Conservation (phyloP, 1,140 invertebrate species). For the Philaenus spumarius region DNA sequence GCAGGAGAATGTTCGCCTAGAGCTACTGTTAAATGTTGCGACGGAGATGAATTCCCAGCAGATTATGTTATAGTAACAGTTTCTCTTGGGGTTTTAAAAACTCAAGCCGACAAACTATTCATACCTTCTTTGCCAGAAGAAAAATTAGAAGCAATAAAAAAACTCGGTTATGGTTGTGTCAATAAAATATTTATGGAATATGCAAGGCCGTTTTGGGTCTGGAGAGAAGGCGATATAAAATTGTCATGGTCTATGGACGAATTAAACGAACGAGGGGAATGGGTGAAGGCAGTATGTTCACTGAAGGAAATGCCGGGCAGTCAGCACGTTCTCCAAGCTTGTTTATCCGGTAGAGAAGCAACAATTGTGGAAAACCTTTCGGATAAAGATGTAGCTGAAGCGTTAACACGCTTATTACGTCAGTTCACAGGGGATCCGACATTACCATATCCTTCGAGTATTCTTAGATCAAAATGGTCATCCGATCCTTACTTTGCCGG, state of each 20-base stretch:
- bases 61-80: conserved; percentile 78
- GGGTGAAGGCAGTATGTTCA: conserved; percentile 58
- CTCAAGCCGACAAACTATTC: conserved; percentile 63
- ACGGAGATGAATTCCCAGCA: conserved; percentile 58
- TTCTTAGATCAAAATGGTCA: conserved; percentile 62
- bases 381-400: conserved; percentile 40
- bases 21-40: conserved; percentile 21
- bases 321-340: conserved; percentile 55
- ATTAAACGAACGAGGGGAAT: conserved; percentile 48
- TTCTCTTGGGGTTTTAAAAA: conserved; percentile 77
- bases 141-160: conserved; percentile 68
- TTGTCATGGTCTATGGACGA: conserved; percentile 46
- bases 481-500: conserved; percentile 63
- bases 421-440: not conserved
- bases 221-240: conserved; percentile 41
- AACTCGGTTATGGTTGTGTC: conserved; percentile 56
- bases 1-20: conserved; percentile 26
- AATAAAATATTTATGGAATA: conserved; percentile 82
- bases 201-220: conserved; percentile 63
- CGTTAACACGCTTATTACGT: conserved; percentile 8
- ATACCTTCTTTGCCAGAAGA: conserved; percentile 61
- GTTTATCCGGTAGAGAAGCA: conserved; percentile 42
- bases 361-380: conserved; percentile 62
- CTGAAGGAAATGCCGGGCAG: conserved; percentile 60
- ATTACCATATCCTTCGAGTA: conserved; percentile 54